Evolutionary conservation across 2,797 vertebrate genomes (phyloP).

Genomic region (Hypotaenidia philippensis): DNA sequence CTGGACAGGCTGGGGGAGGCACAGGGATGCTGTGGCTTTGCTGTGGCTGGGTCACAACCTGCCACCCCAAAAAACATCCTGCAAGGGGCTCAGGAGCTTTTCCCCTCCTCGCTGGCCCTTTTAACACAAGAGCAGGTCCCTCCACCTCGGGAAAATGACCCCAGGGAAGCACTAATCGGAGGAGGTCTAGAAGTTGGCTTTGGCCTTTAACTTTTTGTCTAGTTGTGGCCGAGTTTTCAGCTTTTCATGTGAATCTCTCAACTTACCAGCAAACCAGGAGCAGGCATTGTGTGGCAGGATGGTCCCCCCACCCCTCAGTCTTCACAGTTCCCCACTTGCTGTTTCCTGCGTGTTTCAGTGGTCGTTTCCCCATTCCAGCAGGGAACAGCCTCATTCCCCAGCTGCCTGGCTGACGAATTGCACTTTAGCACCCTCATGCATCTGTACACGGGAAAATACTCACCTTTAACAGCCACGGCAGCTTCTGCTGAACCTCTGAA

Average conservation of each 20-base stretch:
- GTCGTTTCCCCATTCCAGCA: accelerated
- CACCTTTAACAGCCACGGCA: neutral
- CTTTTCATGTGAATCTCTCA: neutral
- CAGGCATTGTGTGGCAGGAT: neutral
- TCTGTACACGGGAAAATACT: neutral
- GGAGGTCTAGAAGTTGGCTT: neutral
- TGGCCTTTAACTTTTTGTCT: neutral
- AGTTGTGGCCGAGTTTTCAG: neutral
- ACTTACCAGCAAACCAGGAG: neutral
- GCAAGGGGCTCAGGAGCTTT: neutral
- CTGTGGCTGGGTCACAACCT: neutral
- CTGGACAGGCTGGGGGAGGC: neutral
- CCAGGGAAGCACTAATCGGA: neutral
- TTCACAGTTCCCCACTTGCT: neutral
- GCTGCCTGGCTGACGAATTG: neutral
- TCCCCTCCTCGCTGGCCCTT: neutral
- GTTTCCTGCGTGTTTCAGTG: neutral
- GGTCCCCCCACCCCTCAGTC: neutral
- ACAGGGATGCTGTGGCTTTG: neutral
- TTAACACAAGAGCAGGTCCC: neutral
- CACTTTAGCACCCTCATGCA: neutral
- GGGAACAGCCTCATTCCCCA: neutral
- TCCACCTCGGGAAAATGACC: neutral
- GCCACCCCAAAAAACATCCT: neutral
- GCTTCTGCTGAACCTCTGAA: neutral